Percentiles rank a stretch among this genome's conserved stretches.
phyloP scores from a whole-genome alignment of 2,797 vertebrate species.

The Pristis pectinata region DNA sequence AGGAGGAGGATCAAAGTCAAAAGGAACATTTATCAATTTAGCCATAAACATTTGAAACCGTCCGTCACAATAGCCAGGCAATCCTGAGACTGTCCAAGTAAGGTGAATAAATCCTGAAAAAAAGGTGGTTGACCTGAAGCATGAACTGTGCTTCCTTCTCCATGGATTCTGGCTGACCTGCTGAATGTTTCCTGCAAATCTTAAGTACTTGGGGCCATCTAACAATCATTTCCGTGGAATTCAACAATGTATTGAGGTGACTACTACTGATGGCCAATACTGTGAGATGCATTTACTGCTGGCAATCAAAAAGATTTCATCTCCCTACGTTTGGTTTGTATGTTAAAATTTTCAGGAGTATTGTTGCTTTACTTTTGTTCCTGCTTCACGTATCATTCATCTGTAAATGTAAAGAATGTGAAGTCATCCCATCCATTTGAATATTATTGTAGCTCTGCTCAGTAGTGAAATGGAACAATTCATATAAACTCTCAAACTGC shows the following conservation, averaged over 20 bases:
- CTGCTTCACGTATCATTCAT: not conserved
- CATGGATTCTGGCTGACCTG: not conserved
- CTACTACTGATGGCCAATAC: too few relatives aligned
- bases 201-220: too few relatives aligned
- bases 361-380: not conserved
- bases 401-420: not conserved
- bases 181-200: not conserved
- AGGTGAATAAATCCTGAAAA: not conserved
- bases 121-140: not conserved
- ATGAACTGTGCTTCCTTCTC: not conserved
- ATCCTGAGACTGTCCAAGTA: not conserved
- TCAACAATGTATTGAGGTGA: too few relatives aligned
- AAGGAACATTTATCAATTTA: not conserved
- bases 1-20: not conserved
- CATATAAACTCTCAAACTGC: not conserved
- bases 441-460: not conserved
- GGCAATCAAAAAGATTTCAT: too few relatives aligned
- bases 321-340: not conserved
- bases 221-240: too few relatives aligned
- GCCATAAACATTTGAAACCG: not conserved
- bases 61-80: not conserved
- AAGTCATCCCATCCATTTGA: not conserved
- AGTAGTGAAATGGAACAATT: not conserved
- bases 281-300: too few relatives aligned
- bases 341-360: not conserved